Percentiles rank a stretch among this genome's conserved stretches.
Conservation (phyloP, 2,797 vertebrate genomes). For the Chiroxiphia lanceolata region DNA sequence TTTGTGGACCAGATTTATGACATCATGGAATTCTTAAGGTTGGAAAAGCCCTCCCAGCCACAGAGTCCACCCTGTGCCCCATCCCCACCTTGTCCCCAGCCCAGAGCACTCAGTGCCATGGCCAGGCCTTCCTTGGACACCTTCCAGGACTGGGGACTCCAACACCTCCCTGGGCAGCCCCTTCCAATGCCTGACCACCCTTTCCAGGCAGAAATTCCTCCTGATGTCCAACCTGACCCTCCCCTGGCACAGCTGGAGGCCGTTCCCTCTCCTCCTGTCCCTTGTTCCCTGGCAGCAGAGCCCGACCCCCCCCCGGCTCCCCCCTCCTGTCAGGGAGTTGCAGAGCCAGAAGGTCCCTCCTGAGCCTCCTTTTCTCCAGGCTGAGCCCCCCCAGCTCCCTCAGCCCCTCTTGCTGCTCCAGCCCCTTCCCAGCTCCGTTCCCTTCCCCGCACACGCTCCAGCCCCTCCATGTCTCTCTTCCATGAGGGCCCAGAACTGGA, state of each 20-base stretch:
- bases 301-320: not conserved
- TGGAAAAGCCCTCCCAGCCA: accelerated
- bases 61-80: accelerated
- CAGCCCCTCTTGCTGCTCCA: too few species aligned
- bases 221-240: not conserved
- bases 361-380: too few species aligned
- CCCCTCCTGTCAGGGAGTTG: too few species aligned
- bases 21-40: not conserved
- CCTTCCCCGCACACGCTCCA: not conserved
- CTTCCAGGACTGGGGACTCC: not conserved
- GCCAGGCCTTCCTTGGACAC: not conserved
- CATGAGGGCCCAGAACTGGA: not conserved
- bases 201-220: not conserved
- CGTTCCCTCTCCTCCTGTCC: not conserved
- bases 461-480: not conserved
- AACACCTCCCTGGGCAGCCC: not conserved
- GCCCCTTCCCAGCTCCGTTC: too few species aligned
- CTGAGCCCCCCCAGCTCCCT: too few species aligned
- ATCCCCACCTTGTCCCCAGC: not conserved
- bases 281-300: not conserved
- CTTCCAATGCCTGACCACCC: not conserved
- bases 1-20: not conserved
- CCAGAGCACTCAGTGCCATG: not conserved
- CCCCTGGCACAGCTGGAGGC: not conserved
- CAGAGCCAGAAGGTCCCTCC: too few species aligned